Conservation (phyloP, 1,140 invertebrate species). For the Onthophagus taurus region DNA sequence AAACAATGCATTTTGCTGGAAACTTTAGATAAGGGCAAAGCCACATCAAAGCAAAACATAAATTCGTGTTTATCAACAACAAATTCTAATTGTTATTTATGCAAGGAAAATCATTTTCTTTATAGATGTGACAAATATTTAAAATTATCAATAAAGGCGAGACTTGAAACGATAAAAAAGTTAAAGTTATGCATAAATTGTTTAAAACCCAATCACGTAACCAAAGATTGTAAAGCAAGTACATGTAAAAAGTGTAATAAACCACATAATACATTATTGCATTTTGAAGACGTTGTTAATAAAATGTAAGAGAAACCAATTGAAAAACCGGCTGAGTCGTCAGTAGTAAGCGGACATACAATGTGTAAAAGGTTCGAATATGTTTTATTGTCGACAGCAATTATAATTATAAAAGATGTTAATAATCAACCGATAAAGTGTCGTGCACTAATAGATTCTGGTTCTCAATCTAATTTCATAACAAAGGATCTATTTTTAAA, state of each 20-base stretch:
- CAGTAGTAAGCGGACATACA: too few relatives aligned
- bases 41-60: neutral
- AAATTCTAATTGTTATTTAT: slow-evolving; percentile 1
- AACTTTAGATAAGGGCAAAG: slow-evolving; percentile 1
- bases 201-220: slow-evolving; percentile 1
- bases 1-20: slow-evolving; percentile 3
- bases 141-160: neutral
- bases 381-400: slow-evolving; percentile 7
- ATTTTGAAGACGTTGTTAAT: too few relatives aligned
- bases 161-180: neutral
- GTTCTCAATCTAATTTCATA: too few relatives aligned
- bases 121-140: neutral
- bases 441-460: neutral
- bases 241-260: neutral
- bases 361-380: too few relatives aligned
- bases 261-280: neutral
- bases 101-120: neutral
- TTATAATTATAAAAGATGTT: neutral
- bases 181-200: slow-evolving; percentile 5
- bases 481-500: neutral
- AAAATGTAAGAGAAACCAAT: too few relatives aligned
- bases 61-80: neutral
- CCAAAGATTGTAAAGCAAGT: neutral
- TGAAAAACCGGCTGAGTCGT: too few relatives aligned
- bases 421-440: neutral